Percentiles rank a stretch among this genome's conserved stretches.
phyloP scores from a whole-genome alignment of 1,140 invertebrate species.

The Drosophila pseudoobscura region DNA sequence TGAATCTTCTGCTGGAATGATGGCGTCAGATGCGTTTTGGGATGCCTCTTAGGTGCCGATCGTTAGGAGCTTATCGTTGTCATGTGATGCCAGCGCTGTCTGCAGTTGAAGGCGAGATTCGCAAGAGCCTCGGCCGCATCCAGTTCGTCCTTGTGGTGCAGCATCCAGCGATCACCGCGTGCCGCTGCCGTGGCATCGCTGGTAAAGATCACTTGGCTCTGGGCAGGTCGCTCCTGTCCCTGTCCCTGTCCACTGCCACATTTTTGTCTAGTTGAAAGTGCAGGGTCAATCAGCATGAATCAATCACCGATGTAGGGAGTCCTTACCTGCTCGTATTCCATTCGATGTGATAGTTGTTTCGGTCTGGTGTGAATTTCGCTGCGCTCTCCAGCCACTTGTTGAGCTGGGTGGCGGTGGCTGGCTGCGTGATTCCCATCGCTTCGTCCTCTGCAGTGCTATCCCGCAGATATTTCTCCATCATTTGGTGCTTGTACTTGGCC shows the following conservation, averaged over 20 bases:
- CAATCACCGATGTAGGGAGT: not conserved
- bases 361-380: slow-evolving; percentile 87
- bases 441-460: slow-evolving; percentile 47
- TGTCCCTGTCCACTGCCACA: not conserved
- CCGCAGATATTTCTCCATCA: slow-evolving; percentile 85
- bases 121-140: slow-evolving; percentile 88
- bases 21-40: slow-evolving; percentile 49
- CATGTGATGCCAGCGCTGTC: slow-evolving; percentile 62
- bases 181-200: slow-evolving; percentile 48
- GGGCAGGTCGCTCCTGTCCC: slow-evolving; percentile 25
- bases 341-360: slow-evolving; percentile 86
- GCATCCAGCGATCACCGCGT: slow-evolving; percentile 52
- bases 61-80: slow-evolving; percentile 59
- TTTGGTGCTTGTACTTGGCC: slow-evolving; percentile 85
- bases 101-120: slow-evolving; percentile 79
- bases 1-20: slow-evolving; percentile 73
- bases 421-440: not conserved
- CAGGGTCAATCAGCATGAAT: not conserved
- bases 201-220: slow-evolving; percentile 49
- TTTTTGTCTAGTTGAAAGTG: slow-evolving; percentile 46
- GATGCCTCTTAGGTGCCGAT: not conserved
- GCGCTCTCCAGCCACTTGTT: slow-evolving; percentile 89
- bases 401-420: slow-evolving; percentile 74
- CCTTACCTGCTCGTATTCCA: slow-evolving; percentile 84
- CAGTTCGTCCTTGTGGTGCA: slow-evolving; percentile 88